These are phyloP conservation scores for Tetramorium parvispinum DNA, from an alignment of 1,140 invertebrate species.

Conservation along the genomic window DNA sequence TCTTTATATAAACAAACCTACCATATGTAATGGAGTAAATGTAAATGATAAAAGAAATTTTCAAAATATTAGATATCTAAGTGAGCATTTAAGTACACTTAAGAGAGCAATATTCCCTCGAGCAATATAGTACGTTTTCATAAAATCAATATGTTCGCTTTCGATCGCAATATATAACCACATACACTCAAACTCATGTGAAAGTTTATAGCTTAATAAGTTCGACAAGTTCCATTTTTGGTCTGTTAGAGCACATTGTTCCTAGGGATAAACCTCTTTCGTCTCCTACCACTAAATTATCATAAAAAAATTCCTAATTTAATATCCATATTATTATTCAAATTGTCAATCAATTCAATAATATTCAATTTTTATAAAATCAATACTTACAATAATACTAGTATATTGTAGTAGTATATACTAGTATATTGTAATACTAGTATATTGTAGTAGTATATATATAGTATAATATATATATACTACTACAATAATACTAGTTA, in stretches of 20 bases:
- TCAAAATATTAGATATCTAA: background rate
- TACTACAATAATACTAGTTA: background rate
- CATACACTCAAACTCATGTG: background rate
- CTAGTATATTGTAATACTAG: too few species aligned
- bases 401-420: too few species aligned
- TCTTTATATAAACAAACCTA: background rate
- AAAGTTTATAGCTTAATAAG: constrained; percentile 16
- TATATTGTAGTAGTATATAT: too few species aligned
- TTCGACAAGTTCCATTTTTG: background rate
- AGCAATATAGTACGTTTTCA: background rate
- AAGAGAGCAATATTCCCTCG: background rate
- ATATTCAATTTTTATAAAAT: background rate
- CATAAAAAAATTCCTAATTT: background rate
- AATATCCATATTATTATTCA: background rate
- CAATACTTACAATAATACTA: background rate
- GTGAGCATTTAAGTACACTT: background rate
- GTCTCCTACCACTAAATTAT: background rate
- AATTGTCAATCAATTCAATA: background rate
- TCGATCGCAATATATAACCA: background rate
- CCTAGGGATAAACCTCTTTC: background rate
- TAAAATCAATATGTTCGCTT: background rate
- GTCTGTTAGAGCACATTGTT: background rate
- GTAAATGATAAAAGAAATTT: background rate
- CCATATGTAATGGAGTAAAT: background rate
- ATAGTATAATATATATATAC: too few species aligned